A percentile compares a stretch with the other conserved stretches of the same genome.
These are phyloP conservation scores for Bombus soroeensis DNA, from an alignment of 1,140 invertebrate genomes.

Conservation along the genomic window DNA sequence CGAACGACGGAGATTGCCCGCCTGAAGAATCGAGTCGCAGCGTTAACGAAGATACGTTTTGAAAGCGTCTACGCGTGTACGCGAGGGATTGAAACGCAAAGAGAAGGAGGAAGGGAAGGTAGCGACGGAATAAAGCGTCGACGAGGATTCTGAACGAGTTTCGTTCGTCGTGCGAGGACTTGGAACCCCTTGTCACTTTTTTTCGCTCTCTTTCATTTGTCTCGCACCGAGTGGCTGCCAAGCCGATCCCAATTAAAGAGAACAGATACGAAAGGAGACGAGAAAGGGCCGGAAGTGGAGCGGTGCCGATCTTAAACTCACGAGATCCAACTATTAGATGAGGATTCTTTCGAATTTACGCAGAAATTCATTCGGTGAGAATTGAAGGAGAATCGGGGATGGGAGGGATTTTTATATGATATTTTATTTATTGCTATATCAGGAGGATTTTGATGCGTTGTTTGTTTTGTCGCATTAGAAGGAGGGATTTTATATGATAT, in stretches of 20 bases:
- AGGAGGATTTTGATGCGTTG: neutral
- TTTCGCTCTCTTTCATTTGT: constrained; percentile 72
- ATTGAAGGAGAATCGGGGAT: too few relatives aligned
- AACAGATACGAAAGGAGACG: constrained; percentile 58
- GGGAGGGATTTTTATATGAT: neutral
- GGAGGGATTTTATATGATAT: too few relatives aligned
- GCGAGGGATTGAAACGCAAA: neutral
- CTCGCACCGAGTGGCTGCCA: constrained; percentile 70
- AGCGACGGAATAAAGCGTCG: constrained; percentile 16
- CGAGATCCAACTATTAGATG: neutral
- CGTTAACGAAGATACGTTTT: constrained; percentile 50
- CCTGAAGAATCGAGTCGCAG: constrained; percentile 24
- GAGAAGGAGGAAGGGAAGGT: neutral
- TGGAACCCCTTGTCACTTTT: neutral
- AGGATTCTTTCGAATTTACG: neutral
- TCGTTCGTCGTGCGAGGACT: constrained; percentile 52
- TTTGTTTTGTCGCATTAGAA: too few relatives aligned
- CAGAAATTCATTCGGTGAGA: neutral
- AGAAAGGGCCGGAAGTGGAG: constrained; percentile 13
- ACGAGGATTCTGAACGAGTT: constrained; percentile 39
- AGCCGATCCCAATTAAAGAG: constrained; percentile 76
- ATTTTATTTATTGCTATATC: too few relatives aligned
- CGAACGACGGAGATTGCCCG: constrained; percentile 4
- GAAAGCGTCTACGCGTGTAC: constrained; percentile 19
- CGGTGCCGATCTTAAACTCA: neutral